These are phyloP conservation scores for Embidobia sp. DNA, from an alignment of 2,888 invertebrate species.

Conservation along the genomic window DNA sequence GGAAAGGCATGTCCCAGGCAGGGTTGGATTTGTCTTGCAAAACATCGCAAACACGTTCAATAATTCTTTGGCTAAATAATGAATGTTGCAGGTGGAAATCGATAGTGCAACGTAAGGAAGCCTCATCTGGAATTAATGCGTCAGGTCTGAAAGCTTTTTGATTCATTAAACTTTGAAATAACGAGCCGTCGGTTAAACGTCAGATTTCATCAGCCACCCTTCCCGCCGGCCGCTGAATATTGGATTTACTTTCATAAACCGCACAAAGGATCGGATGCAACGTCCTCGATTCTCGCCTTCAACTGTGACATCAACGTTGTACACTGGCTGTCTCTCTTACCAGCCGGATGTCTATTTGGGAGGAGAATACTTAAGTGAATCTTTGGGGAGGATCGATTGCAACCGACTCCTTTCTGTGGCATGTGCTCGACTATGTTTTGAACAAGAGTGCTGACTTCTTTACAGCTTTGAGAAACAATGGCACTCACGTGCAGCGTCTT, in stretches of 20 bases:
- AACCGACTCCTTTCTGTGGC: too few relatives aligned
- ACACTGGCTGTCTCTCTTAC: slow-evolving; percentile 6
- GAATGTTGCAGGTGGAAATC: slow-evolving; percentile 21
- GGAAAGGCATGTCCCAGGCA: too few relatives aligned
- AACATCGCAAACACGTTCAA: not conserved
- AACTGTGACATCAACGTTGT: slow-evolving; percentile 7
- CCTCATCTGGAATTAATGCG: slow-evolving; percentile 44
- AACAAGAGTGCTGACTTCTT: too few relatives aligned
- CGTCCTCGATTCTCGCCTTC: slow-evolving; percentile 16
- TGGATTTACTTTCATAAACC: slow-evolving; percentile 54
- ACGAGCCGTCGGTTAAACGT: slow-evolving; percentile 40
- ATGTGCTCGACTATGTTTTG: too few relatives aligned
- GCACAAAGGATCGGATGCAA: slow-evolving; percentile 9
- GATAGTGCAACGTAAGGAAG: slow-evolving; percentile 43
- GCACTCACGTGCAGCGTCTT: slow-evolving; percentile 88
- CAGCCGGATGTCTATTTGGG: too few relatives aligned
- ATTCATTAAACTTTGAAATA: slow-evolving; percentile 46
- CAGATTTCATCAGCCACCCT: slow-evolving; percentile 42
- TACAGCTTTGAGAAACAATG: too few relatives aligned
- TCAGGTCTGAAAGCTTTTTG: slow-evolving; percentile 36
- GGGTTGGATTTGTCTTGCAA: not conserved
- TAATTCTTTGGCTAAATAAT: slow-evolving; percentile 19
- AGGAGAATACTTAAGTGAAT: too few relatives aligned
- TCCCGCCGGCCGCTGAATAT: slow-evolving; percentile 28
- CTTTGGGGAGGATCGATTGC: too few relatives aligned